These are phyloP conservation scores for Lophotriccus pileatus DNA, from an alignment of 2,797 vertebrate genomes.

Conservation along the genomic window DNA sequence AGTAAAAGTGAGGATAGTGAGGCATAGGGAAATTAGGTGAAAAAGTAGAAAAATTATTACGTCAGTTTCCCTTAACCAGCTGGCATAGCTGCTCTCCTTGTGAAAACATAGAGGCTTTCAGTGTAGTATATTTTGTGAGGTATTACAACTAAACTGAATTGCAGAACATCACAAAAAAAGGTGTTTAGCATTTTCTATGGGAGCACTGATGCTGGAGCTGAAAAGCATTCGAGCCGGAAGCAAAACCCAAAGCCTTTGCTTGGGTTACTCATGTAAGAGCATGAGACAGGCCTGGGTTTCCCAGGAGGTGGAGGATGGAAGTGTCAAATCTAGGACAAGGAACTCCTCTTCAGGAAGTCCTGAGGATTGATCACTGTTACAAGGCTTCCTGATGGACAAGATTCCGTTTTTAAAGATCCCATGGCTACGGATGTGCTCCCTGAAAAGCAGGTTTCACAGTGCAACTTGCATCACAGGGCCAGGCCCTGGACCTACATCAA, in stretches of 20 bases:
- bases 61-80: not conserved
- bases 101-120: not conserved
- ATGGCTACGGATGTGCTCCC: not conserved
- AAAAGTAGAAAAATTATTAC: not conserved
- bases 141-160: not conserved
- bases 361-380: not conserved
- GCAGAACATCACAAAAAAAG: not conserved
- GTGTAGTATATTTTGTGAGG: not conserved
- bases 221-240: not conserved
- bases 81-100: not conserved
- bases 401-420: not conserved
- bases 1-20: not conserved
- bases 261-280: not conserved
- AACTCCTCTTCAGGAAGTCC: not conserved
- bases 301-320: not conserved
- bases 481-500: conserved; percentile 23
- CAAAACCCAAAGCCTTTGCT: not conserved
- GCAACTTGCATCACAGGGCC: conserved; percentile 14
- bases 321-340: not conserved
- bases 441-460: conserved; percentile 42
- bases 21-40: not conserved
- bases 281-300: not conserved
- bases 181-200: not conserved
- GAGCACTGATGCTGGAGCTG: not conserved
- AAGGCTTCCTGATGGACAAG: conserved; percentile 7